A percentile compares a stretch with the other conserved stretches of the same genome.
Conservation (phyloP, 1,140 invertebrate species). For the Geopemphigus sp. region DNA sequence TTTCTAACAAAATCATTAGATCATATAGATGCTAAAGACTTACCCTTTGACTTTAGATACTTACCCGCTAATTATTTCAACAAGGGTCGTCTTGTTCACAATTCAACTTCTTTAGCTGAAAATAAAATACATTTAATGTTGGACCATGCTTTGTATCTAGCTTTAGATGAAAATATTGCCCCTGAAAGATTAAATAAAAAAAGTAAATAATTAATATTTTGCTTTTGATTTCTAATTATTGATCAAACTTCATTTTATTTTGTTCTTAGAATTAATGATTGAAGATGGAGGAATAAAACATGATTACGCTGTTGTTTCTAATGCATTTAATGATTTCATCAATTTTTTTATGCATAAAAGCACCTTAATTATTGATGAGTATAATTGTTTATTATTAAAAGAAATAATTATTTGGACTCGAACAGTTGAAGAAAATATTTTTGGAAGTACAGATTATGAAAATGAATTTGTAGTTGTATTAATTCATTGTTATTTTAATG, state of each 20-base stretch:
- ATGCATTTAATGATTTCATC: constrained; percentile 24
- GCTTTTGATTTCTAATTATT: neutral
- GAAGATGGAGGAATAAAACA: constrained; percentile 10
- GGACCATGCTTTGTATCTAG: constrained; percentile 28
- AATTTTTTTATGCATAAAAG: neutral
- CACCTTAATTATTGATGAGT: neutral
- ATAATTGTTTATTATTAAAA: constrained; percentile 9
- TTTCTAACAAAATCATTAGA: neutral
- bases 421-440: constrained; percentile 24
- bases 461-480: neutral
- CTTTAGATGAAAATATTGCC: constrained; percentile 3
- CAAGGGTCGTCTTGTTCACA: neutral
- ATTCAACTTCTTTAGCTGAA: neutral
- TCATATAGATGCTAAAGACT: neutral
- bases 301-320: constrained; percentile 15
- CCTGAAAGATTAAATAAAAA: constrained; percentile 1
- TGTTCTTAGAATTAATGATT: constrained; percentile 16
- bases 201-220: constrained; percentile 3
- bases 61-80: constrained; percentile 15
- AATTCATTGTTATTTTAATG: constrained; percentile 30
- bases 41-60: constrained; percentile 34
- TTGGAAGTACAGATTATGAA: neutral
- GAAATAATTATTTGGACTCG: constrained; percentile 34
- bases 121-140: constrained; percentile 46
- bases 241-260: neutral